Evolutionary conservation across 1,140 invertebrate species (phyloP), one percentile per base, ranked within the genome.

Genomic region (Heliconius congener): DNA sequence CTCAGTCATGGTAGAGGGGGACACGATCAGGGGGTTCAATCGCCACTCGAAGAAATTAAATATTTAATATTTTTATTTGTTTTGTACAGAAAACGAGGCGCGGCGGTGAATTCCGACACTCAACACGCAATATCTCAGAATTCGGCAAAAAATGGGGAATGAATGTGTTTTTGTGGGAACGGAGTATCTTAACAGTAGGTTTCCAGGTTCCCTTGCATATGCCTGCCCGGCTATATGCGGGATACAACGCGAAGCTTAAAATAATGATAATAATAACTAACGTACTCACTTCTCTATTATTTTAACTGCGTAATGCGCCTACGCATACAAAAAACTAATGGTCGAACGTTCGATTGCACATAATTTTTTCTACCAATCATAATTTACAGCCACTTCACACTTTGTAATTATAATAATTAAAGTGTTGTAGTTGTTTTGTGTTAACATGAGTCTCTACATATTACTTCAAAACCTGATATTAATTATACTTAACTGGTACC

Each of bases 341-440:
- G 37, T 66, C 18, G 18, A 75, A 66, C 60, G 34, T 66, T 27
- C 57, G 3, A 66, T n/a, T 66, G 19, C 34, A 66, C 55, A 39
- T 75, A 5, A 75, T 30, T 27, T 66, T 23, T 6, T 27, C 73
- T 19, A 60, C 57, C 34, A 75, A 66, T 75, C 4, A 27, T 75
- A 74, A 66, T 66, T 71, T 71, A 37, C 19, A 71, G 34, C 4
- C 19, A 71, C 0, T 60, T 60, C 9, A 60, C 57, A 60, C 57
- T 27, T 60, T 60, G 9, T 60, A 60, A 60, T 60, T n/a, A 23
- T 1, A 60, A n/a, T n/a, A 60, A 60, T 60, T 60, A 60, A 0
- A 60, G 11, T 60, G 19, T 57, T n/a, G 16, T 57, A 57, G 19
- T 23, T n/a, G 55, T 60, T 27, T 60, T 60, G 55, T 57, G 57